Evolutionary conservation across 2,888 invertebrate species (phyloP).

Genomic region (Drosophila austrosaltans): DNA sequence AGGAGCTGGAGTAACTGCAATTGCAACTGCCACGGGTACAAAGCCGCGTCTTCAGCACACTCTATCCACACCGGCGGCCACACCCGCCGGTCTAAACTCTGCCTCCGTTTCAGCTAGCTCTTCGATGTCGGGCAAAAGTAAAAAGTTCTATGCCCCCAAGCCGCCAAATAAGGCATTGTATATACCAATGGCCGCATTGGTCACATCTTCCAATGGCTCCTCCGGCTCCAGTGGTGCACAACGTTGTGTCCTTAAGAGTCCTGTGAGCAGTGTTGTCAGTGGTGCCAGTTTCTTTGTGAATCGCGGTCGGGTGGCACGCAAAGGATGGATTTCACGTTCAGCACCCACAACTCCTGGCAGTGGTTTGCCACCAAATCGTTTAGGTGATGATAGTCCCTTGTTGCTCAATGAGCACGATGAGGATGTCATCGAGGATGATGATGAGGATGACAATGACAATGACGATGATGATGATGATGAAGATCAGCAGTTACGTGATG

Average conservation of each 20-base stretch:
- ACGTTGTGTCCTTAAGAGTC: constrained; percentile 80
- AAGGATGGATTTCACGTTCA: constrained; percentile 89
- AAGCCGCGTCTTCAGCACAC: constrained; percentile 76
- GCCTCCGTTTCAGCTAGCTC: constrained; percentile 20
- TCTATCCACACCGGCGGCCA: constrained; percentile 65
- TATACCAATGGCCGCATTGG: constrained; percentile 85
- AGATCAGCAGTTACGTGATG: constrained; percentile 25
- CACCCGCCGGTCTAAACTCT: constrained; percentile 14
- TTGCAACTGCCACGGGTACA: constrained; percentile 20
- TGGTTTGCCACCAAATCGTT: constrained; percentile 86
- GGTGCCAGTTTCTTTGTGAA: constrained; percentile 80
- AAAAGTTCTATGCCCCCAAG: constrained; percentile 83
- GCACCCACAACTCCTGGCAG: constrained; percentile 92
- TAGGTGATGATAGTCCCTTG: constrained; percentile 88
- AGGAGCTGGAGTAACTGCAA: background rate
- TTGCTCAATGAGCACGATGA: constrained; percentile 86
- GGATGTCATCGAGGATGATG: constrained; percentile 83
- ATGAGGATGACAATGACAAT: constrained; percentile 68
- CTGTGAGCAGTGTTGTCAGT: constrained; percentile 79
- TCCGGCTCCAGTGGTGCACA: constrained; percentile 45
- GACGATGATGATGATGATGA: constrained; percentile 62
- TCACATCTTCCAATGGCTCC: constrained; percentile 27
- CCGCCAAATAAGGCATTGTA: constrained; percentile 89
- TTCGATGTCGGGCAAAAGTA: constrained; percentile 72
- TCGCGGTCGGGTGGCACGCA: constrained; percentile 82